A percentile compares a stretch with the other conserved stretches of the same genome.
These are phyloP conservation scores for Strongylocentrotus purpuratus DNA, from an alignment of 35 echinoderm and acorn worm genomes.

Conservation along the genomic window DNA sequence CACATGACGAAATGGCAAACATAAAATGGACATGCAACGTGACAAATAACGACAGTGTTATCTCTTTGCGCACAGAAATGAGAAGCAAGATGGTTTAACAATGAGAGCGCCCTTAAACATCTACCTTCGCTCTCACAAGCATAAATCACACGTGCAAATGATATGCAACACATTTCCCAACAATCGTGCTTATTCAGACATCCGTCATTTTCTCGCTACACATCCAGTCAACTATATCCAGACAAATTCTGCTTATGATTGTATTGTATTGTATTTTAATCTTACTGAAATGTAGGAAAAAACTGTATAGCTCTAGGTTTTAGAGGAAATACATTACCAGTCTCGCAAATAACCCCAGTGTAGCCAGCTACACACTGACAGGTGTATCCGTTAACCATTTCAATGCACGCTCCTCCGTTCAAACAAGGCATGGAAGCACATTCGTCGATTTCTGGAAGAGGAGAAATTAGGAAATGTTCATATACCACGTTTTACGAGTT, in stretches of 20 bases:
- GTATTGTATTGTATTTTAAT: no score
- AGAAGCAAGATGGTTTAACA: neutral
- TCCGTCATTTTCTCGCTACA: neutral
- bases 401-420: slow-evolving; percentile 57
- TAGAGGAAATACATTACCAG: slow-evolving; percentile 20
- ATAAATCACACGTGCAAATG: neutral
- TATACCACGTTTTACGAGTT: neutral
- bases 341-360: slow-evolving; percentile 58
- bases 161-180: neutral
- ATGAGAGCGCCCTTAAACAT: neutral
- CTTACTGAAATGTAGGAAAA: neutral
- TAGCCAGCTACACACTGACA: slow-evolving; percentile 60
- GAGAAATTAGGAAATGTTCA: neutral
- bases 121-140: neutral
- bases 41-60: neutral
- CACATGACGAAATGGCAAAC: neutral
- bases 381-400: slow-evolving; percentile 58
- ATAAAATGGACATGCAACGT: neutral
- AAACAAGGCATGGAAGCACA: slow-evolving; percentile 61
- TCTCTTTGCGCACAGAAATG: neutral
- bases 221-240: neutral
- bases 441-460: slow-evolving; percentile 62
- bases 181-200: neutral
- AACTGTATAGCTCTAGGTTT: neutral
- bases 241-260: neutral